Percentiles rank a stretch among this genome's conserved stretches.
Evolutionary conservation across 2,113 vertebrate genomes (phyloP).

Genomic region (Monopterus albus): DNA sequence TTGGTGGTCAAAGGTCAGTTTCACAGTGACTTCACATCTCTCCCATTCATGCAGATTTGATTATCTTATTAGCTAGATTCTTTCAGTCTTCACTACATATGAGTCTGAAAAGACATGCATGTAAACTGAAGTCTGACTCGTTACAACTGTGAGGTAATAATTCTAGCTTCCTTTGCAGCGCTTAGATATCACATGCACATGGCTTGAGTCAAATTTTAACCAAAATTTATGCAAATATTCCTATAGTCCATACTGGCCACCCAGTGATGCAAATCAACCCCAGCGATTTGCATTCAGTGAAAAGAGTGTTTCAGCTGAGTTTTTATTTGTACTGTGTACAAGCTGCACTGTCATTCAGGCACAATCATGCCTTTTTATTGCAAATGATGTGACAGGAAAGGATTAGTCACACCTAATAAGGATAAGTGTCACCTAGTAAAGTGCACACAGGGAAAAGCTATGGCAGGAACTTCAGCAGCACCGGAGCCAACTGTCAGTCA

Average conservation of each 20-base stretch:
- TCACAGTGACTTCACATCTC: too few species aligned
- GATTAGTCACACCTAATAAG: slow-evolving; percentile 21
- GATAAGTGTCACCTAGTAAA: background rate
- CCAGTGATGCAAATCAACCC: slow-evolving; percentile 34
- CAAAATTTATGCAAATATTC: slow-evolving; percentile 23
- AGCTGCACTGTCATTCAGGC: background rate
- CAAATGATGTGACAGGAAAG: slow-evolving; percentile 25
- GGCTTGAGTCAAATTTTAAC: background rate
- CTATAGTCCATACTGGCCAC: background rate
- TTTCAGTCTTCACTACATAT: too few species aligned
- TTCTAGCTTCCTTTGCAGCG: too few species aligned
- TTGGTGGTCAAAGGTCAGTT: too few species aligned
- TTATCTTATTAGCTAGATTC: too few species aligned
- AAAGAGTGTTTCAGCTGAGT: background rate
- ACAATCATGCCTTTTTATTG: slow-evolving; percentile 27
- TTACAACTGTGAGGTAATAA: too few species aligned
- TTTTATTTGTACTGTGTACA: slow-evolving; percentile 3
- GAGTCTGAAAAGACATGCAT: too few species aligned
- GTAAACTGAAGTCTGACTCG: rapidly evolving
- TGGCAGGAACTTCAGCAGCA: background rate
- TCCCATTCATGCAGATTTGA: too few species aligned
- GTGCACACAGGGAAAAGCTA: background rate
- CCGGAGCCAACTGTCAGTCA: too few species aligned
- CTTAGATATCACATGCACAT: background rate
- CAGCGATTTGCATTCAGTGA: background rate